phyloP scores from a whole-genome alignment of 2,113 vertebrate genomes.

The Poecilia latipinna region DNA sequence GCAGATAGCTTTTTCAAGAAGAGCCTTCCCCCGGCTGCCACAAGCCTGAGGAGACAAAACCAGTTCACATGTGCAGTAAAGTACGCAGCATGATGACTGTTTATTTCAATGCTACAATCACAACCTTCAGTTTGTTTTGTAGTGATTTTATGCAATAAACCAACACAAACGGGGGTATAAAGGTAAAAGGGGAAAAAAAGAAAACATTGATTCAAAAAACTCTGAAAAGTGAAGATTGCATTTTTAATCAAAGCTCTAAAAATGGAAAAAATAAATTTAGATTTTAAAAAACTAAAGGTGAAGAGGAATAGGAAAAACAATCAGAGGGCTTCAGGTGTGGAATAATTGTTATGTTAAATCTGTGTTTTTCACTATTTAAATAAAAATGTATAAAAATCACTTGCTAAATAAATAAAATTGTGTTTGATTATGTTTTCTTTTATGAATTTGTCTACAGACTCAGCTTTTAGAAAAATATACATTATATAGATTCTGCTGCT shows the following conservation, averaged over 20 bases:
- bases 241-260: background rate
- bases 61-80: background rate
- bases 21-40: conserved; percentile 86
- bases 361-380: too few species aligned
- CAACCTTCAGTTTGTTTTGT: background rate
- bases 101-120: background rate
- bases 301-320: too few species aligned
- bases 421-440: too few species aligned
- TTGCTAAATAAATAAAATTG: too few species aligned
- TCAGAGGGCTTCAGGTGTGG: too few species aligned
- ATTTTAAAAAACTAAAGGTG: too few species aligned
- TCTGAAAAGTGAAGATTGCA: background rate
- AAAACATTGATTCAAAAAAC: background rate
- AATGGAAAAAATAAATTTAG: too few species aligned
- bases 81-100: background rate
- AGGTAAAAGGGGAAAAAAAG: background rate
- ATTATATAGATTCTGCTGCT: too few species aligned
- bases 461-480: too few species aligned
- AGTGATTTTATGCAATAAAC: background rate
- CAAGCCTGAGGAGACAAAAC: conserved; percentile 70
- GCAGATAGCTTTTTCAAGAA: conserved; percentile 88
- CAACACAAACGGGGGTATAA: background rate
- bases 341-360: too few species aligned
- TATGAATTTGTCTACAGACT: too few species aligned
- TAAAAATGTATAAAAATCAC: too few species aligned